phyloP scores from a whole-genome alignment of 2,797 vertebrate species.

The Enteromius paludinosus region DNA sequence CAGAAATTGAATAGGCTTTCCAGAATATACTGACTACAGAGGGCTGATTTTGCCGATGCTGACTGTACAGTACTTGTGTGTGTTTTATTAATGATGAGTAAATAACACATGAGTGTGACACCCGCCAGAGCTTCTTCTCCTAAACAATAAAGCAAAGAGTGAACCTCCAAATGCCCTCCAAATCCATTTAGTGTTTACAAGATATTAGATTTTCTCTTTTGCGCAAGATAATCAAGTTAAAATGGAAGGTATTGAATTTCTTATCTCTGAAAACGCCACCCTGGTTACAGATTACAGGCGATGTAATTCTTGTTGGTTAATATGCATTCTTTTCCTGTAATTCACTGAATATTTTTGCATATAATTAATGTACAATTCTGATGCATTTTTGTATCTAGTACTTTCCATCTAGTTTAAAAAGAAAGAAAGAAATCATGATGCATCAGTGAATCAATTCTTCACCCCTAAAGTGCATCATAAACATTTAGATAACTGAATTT shows the following conservation, averaged over 20 bases:
- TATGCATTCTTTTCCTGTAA: neutral
- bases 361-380: neutral
- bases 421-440: neutral
- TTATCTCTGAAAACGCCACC: neutral
- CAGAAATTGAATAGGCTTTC: neutral
- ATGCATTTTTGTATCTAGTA: neutral
- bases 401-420: neutral
- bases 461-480: neutral
- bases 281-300: too few relatives aligned
- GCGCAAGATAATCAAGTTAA: neutral
- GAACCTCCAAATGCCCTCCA: neutral
- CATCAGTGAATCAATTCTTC: neutral
- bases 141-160: neutral
- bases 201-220: slow-evolving; percentile 16
- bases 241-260: neutral
- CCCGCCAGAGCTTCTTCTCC: slow-evolving; percentile 35
- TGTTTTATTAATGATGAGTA: slow-evolving; percentile 71
- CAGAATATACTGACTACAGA: neutral
- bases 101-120: slow-evolving; percentile 69
- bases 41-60: neutral
- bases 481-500: neutral
- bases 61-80: slow-evolving; percentile 56
- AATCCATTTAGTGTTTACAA: slow-evolving; percentile 30
- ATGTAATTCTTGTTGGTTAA: neutral
- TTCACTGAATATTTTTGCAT: neutral